Percentiles rank a stretch among this genome's conserved stretches.
These are phyloP conservation scores for Esox masquinongy DNA, from an alignment of 2,797 vertebrate genomes.

Conservation along the genomic window DNA sequence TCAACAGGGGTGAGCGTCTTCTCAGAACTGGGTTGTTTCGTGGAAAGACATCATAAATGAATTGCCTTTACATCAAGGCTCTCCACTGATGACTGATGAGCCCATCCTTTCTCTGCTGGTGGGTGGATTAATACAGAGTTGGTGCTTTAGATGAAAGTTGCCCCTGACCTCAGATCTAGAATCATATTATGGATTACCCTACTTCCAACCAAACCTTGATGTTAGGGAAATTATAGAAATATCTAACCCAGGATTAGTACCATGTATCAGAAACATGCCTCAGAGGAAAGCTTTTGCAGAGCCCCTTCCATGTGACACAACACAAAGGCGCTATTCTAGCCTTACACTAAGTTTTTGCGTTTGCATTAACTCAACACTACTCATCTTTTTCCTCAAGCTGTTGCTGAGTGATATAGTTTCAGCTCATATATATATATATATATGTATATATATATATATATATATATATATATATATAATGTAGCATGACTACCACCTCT, in stretches of 20 bases:
- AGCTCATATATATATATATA: neutral
- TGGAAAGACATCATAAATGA: constrained; percentile 1
- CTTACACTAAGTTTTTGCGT: neutral
- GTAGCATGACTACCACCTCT: too few relatives aligned
- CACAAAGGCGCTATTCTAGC: constrained; percentile 24
- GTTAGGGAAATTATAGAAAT: neutral
- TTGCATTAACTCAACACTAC: neutral
- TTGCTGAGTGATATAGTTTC: too few relatives aligned
- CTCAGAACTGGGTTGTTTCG: neutral
- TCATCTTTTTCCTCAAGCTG: too few relatives aligned
- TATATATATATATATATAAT: too few relatives aligned
- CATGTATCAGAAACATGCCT: neutral
- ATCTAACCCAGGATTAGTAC: neutral
- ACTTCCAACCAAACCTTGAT: neutral
- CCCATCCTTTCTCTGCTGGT: neutral
- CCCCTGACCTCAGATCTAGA: neutral
- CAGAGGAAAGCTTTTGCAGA: neutral
- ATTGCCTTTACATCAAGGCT: neutral
- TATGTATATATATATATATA: too few relatives aligned
- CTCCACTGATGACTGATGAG: neutral
- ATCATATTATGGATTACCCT: neutral
- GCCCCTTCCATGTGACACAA: constrained; percentile 15
- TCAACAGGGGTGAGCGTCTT: neutral
- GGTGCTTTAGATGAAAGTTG: neutral
- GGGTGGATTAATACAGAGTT: neutral